phyloP scores from a whole-genome alignment of 2,888 invertebrate species.

The Calameuta filiformis region DNA sequence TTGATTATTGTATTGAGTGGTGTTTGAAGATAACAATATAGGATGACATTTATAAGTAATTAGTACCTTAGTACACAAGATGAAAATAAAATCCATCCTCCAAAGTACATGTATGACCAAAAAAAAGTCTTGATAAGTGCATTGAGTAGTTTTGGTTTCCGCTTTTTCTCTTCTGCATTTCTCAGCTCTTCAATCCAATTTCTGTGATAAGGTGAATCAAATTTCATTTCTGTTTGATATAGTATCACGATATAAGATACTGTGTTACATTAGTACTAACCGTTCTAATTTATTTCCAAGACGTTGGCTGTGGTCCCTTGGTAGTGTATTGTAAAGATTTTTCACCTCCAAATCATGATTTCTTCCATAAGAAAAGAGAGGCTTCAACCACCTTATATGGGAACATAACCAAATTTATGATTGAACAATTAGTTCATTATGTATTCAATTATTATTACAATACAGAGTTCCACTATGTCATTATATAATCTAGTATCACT shows the following conservation, averaged over 20 bases:
- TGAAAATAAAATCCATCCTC: conserved; percentile 70
- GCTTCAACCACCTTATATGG: conserved; percentile 74
- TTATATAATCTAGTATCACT: neutral
- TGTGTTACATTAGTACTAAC: conserved; percentile 46
- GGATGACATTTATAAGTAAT: neutral
- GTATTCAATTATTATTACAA: neutral
- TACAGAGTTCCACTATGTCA: too few species aligned
- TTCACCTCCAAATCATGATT: conserved; percentile 73
- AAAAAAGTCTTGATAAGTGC: conserved; percentile 74
- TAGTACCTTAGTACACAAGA: conserved; percentile 70
- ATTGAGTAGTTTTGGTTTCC: conserved; percentile 71
- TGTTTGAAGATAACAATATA: neutral
- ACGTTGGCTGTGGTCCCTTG: conserved; percentile 73
- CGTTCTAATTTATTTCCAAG: conserved; percentile 75
- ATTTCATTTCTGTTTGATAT: neutral
- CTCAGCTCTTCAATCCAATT: conserved; percentile 73
- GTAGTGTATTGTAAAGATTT: conserved; percentile 75
- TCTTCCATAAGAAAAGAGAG: conserved; percentile 74
- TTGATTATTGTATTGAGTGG: neutral
- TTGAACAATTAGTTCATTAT: neutral
- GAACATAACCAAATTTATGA: neutral
- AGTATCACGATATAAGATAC: neutral
- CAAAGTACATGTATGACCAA: conserved; percentile 72
- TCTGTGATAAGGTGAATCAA: conserved; percentile 48
- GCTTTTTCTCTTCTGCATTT: conserved; percentile 66